Evolutionary conservation across 2,888 invertebrate genomes (phyloP).

Genomic region (Polymixis lichenea): DNA sequence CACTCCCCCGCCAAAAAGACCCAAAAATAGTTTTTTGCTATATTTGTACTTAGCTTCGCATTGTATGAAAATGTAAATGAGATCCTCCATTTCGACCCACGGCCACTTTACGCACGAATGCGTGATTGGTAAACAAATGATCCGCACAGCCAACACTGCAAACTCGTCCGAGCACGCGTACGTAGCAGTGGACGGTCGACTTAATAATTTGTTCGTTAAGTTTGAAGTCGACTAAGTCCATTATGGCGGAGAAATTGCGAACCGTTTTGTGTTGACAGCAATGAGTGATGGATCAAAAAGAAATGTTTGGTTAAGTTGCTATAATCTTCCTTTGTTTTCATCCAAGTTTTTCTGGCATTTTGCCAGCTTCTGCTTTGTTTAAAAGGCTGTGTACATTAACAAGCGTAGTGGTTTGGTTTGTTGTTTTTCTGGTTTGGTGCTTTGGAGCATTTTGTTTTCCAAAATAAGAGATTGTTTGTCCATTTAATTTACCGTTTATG

Average conservation of each 20-base stretch:
- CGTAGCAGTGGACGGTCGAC: slow-evolving; percentile 6
- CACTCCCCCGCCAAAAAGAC: too few relatives aligned
- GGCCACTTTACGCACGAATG: not conserved
- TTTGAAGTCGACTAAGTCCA: slow-evolving; percentile 40
- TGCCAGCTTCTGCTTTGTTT: slow-evolving; percentile 39
- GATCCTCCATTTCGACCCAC: too few relatives aligned
- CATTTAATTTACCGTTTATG: not conserved
- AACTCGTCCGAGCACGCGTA: not conserved
- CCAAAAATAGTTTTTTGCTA: too few relatives aligned
- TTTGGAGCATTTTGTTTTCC: too few relatives aligned
- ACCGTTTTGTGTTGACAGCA: slow-evolving; percentile 44
- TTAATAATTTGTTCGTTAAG: slow-evolving; percentile 53
- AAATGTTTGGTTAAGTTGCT: slow-evolving; percentile 50
- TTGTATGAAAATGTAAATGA: not conserved
- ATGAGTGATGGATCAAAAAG: slow-evolving; percentile 53
- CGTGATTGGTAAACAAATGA: not conserved
- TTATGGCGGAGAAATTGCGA: slow-evolving; percentile 34
- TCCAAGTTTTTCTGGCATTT: slow-evolving; percentile 15
- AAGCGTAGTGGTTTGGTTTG: not conserved
- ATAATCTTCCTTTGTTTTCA: slow-evolving; percentile 43
- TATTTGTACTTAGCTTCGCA: not conserved
- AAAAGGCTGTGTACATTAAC: slow-evolving; percentile 22
- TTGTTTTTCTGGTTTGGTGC: not conserved
- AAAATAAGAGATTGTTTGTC: not conserved
- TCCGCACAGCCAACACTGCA: not conserved